Evolutionary conservation across 2,888 invertebrate genomes (phyloP).

Genomic region (Diploptera punctata): DNA sequence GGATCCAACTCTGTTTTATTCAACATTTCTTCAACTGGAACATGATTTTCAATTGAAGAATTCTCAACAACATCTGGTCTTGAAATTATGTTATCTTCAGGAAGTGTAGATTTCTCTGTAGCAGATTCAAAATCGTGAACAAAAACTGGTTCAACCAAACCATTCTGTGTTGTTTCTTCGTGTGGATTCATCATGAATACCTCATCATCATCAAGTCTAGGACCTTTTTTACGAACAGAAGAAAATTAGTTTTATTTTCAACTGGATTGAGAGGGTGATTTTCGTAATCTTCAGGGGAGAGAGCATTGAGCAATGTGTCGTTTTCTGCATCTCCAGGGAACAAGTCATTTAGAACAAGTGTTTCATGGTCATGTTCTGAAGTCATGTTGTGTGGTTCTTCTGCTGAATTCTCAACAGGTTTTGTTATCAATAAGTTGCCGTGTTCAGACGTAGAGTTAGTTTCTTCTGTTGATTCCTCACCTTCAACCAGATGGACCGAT

Average conservation of each 20-base stretch:
- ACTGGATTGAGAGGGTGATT: not conserved
- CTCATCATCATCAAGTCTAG: slow-evolving; percentile 60
- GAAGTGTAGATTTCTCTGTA: too few relatives aligned
- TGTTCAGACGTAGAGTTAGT: too few relatives aligned
- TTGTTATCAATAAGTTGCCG: too few relatives aligned
- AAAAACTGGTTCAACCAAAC: not conserved
- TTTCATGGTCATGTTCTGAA: not conserved
- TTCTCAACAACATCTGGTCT: too few relatives aligned
- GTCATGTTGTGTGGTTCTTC: not conserved
- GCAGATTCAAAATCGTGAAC: too few relatives aligned
- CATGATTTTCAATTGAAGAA: too few relatives aligned
- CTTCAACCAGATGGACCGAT: not conserved
- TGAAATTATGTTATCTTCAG: too few relatives aligned
- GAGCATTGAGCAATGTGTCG: slow-evolving; percentile 12
- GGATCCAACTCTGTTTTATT: too few relatives aligned
- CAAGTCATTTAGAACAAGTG: not conserved
- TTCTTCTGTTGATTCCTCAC: not conserved
- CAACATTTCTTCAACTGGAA: not conserved
- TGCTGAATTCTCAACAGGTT: not conserved
- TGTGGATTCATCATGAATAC: slow-evolving; percentile 58
- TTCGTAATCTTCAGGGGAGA: slow-evolving; percentile 41
- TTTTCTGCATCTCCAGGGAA: slow-evolving; percentile 10
- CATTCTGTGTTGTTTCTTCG: not conserved
- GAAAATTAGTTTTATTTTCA: slow-evolving; percentile 47
- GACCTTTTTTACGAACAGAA: slow-evolving; percentile 50